These are phyloP conservation scores for Pundamilia nyererei DNA, from an alignment of 2,113 vertebrate genomes.

Conservation along the genomic window DNA sequence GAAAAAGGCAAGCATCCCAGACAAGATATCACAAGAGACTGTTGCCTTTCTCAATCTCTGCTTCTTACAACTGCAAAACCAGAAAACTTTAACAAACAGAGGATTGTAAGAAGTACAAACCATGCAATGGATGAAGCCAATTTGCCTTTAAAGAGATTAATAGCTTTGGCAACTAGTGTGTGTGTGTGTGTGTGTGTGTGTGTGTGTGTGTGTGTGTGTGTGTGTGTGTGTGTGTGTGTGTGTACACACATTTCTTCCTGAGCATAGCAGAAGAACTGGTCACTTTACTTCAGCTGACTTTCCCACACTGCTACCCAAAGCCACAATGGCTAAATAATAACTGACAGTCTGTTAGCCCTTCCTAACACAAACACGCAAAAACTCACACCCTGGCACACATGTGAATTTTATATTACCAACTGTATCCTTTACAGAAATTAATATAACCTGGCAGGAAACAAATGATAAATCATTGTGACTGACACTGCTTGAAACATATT, in stretches of 20 bases:
- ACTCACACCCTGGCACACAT: neutral
- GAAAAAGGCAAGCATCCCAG: constrained; percentile 3
- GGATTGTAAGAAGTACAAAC: neutral
- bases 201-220: neutral
- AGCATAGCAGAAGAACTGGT: constrained; percentile 16
- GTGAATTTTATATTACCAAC: neutral
- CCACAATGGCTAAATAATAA: constrained; percentile 59
- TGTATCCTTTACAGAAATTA: constrained; percentile 3
- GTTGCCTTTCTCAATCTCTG: neutral
- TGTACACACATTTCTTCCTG: constrained; percentile 17
- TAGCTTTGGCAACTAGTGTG: neutral
- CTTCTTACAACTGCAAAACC: constrained; percentile 11
- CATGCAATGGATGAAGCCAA: neutral
- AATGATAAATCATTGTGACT: constrained; percentile 20
- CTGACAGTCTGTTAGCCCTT: constrained; percentile 19
- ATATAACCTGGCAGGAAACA: constrained; percentile 32
- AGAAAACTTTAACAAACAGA: neutral
- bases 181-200: neutral
- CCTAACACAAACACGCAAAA: constrained; percentile 7
- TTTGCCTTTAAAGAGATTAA: neutral
- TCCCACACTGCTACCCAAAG: constrained; percentile 41
- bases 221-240: no score
- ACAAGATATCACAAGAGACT: neutral
- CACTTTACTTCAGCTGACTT: constrained; percentile 20
- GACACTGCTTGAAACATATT: neutral